phyloP scores from a whole-genome alignment of 2,888 invertebrate species.

The Salpingus planirostris region DNA sequence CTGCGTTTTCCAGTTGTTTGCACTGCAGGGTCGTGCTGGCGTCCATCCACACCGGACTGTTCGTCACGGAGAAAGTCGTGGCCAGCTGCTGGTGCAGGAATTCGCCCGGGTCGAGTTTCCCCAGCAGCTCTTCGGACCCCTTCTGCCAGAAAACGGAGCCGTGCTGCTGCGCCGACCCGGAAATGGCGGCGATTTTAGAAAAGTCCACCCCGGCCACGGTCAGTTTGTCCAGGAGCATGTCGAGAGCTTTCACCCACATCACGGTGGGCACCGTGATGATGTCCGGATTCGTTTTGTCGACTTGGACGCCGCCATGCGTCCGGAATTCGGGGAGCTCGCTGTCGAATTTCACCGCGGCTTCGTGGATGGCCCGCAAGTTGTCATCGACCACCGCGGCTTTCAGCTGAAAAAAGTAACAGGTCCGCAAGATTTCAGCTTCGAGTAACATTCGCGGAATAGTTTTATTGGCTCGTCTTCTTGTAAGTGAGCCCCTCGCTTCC shows the following conservation, averaged over 20 bases:
- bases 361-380: slow-evolving; percentile 61
- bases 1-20: slow-evolving; percentile 64
- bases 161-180: slow-evolving; percentile 96
- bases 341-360: slow-evolving; percentile 83
- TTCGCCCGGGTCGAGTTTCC: slow-evolving; percentile 58
- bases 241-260: slow-evolving; percentile 94
- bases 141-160: slow-evolving; percentile 93
- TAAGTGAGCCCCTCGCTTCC: too few relatives aligned
- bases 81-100: slow-evolving; percentile 78
- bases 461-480: too few relatives aligned
- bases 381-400: slow-evolving; percentile 81
- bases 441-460: too few relatives aligned
- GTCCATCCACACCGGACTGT: slow-evolving; percentile 97
- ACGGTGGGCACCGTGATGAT: slow-evolving; percentile 72
- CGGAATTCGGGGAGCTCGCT: slow-evolving; percentile 87
- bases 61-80: slow-evolving; percentile 63
- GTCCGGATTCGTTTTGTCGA: slow-evolving; percentile 43
- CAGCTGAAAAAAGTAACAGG: slow-evolving; percentile 61
- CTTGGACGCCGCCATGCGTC: slow-evolving; percentile 54
- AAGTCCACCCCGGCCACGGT: slow-evolving; percentile 77
- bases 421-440: too few relatives aligned
- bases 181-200: slow-evolving; percentile 70
- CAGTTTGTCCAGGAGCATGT: slow-evolving; percentile 79
- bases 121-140: slow-evolving; percentile 58
- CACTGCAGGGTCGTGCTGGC: slow-evolving; percentile 73